Evolutionary conservation across 2,888 invertebrate species (phyloP), one percentile per base, ranked within the genome.

Genomic region (Platycnemis pennipes): DNA sequence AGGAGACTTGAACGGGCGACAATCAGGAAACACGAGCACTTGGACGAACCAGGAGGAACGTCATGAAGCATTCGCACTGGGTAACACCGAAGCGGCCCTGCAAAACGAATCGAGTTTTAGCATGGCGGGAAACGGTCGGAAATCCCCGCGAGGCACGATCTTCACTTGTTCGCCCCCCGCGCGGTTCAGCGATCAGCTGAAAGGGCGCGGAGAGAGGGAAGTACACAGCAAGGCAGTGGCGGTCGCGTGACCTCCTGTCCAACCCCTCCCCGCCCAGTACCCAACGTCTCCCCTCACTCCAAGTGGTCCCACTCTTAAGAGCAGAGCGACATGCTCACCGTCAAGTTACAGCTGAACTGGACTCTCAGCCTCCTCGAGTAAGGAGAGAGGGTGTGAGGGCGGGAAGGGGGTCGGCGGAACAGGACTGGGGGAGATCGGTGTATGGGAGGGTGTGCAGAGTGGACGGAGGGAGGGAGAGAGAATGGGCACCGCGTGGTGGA

Each of bases 291-390:
- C 13, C 63, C 91, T 69, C 91, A 53, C 56, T 56, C 91, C 63
- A 42, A 44, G 91, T 69, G 91, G 91, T 91, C 91, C 91, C 89
- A 89, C 88, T 31, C 89, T 63, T 37, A 77, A 77, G 91, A 91
- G 56, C 22, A 63, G 63, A 91, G 63, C 91, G 91, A 91, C 91
- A 91, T 91, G 91, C 91, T 91, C 91, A 63, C 91, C 91, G 69
- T 91, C 91, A 91, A 91, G 91, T 91, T 69, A 91, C 91, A 63
- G 91, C 63, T 69, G 91, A 91, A 91, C 91, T 91, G 91, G 91
- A 69, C 91, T 69, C 91, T 91, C 91, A 26, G 44, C 63, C 91
- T 63, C 26, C 37, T 63, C 8, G n/a, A 44, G 37, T 11, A 7
- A 11, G 91, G 91, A 42, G 44, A 8, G 26, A n/a, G 49, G n/a